Conservation (phyloP, 2,113 vertebrate genomes). For the Brachypteracias leptosomus region DNA sequence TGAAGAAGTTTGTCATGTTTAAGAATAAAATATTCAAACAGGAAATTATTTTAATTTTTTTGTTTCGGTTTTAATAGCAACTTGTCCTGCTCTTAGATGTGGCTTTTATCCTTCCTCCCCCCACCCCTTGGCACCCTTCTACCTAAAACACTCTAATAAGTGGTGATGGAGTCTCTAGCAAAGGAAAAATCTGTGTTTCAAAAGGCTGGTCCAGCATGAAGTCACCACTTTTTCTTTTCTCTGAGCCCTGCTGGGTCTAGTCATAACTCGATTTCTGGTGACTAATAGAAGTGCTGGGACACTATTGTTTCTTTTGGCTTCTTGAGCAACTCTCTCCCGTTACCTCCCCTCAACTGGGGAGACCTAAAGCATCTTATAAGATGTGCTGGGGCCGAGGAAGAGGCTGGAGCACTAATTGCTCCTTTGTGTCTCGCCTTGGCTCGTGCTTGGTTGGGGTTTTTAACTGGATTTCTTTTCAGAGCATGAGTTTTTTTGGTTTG, state of each 20-base stretch:
- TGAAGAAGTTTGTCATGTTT: constrained; percentile 51
- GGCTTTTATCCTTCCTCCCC: neutral
- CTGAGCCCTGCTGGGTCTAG: constrained; percentile 45
- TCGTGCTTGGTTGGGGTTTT: neutral
- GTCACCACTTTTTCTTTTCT: constrained; percentile 47
- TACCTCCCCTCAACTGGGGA: constrained; percentile 38
- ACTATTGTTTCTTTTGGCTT: constrained; percentile 62
- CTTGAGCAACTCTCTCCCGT: constrained; percentile 40
- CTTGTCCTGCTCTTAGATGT: neutral
- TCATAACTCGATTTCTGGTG: constrained; percentile 42
- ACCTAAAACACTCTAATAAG: constrained; percentile 5
- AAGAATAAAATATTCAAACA: constrained; percentile 63
- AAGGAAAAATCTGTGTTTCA: neutral
- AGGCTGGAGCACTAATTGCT: neutral
- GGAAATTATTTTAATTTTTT: neutral
- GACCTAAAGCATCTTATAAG: constrained; percentile 21
- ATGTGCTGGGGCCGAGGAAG: neutral
- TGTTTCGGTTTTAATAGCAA: constrained; percentile 20
- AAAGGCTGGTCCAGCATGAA: constrained; percentile 32
- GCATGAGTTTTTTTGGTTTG: neutral
- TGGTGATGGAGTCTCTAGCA: constrained; percentile 12
- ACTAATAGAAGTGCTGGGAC: constrained; percentile 10
- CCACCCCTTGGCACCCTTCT: neutral
- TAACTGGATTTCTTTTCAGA: neutral
- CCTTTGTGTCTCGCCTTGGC: neutral